These are phyloP conservation scores for Phrynosoma platyrhinos DNA, from an alignment of 2,113 vertebrate species.

Conservation along the genomic window DNA sequence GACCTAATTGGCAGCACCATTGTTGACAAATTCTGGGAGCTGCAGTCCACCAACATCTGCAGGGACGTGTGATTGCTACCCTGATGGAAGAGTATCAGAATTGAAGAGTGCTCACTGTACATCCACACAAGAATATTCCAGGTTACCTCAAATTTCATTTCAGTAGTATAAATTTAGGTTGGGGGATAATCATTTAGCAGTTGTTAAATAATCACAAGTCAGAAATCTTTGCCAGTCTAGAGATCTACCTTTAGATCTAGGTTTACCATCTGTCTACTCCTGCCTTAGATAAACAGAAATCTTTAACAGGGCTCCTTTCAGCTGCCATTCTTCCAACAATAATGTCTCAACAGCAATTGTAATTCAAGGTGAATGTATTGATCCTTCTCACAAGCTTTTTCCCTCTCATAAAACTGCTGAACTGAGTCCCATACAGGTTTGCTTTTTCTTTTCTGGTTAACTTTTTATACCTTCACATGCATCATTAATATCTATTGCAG, in stretches of 20 bases:
- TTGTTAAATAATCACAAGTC: background rate
- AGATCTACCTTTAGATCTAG: background rate
- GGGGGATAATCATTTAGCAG: background rate
- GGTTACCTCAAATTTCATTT: background rate
- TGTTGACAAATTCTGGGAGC: no score
- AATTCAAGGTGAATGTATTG: background rate
- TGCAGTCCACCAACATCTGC: no score
- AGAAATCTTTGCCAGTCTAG: background rate
- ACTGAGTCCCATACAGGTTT: constrained; percentile 1
- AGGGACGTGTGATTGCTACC: no score
- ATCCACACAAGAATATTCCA: background rate
- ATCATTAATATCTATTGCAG: constrained; percentile 6
- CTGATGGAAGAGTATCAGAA: background rate
- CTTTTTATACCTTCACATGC: background rate
- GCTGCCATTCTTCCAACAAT: background rate
- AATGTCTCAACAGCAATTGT: constrained; percentile 1
- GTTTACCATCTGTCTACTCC: background rate
- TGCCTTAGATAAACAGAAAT: background rate
- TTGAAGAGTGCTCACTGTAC: background rate
- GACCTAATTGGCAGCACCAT: no score
- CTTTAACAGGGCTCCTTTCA: background rate
- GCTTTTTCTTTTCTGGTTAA: constrained; percentile 13
- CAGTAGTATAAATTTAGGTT: background rate
- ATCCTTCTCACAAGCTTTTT: background rate
- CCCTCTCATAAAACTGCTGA: background rate